phyloP scores from a whole-genome alignment of 2,888 invertebrate genomes.

The Dryadula phaetusa region DNA sequence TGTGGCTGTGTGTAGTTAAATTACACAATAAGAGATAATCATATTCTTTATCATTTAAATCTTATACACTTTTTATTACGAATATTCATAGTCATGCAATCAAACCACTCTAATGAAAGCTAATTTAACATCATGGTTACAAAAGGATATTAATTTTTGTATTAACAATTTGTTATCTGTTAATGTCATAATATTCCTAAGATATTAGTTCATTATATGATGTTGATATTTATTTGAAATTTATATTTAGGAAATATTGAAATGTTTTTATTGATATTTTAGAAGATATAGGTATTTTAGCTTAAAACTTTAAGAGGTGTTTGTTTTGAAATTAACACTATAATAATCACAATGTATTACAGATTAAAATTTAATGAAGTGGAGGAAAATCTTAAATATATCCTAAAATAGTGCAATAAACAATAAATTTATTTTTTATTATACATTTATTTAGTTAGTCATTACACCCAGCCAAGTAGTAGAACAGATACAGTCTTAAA shows the following conservation, averaged over 20 bases:
- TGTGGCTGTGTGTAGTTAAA: too few species aligned
- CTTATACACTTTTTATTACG: too few species aligned
- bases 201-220: neutral
- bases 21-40: too few species aligned
- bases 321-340: neutral
- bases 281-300: neutral
- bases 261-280: neutral
- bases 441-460: too few species aligned
- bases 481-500: constrained; percentile 41
- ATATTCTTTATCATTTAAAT: too few species aligned
- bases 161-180: too few species aligned
- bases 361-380: neutral
- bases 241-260: neutral
- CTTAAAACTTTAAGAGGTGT: neutral
- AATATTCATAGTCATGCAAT: too few species aligned
- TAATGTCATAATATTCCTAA: neutral
- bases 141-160: too few species aligned
- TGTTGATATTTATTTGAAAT: neutral
- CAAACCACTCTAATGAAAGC: too few species aligned
- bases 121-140: too few species aligned
- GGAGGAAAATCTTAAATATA: neutral
- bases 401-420: neutral
- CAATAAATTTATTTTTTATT: constrained; percentile 1
- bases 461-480: constrained; percentile 21
- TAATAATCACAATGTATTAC: constrained; percentile 3